These are phyloP conservation scores for Astreopora myriophthalma DNA, from an alignment of 64 coral and sea anemone genomes.

Conservation along the genomic window DNA sequence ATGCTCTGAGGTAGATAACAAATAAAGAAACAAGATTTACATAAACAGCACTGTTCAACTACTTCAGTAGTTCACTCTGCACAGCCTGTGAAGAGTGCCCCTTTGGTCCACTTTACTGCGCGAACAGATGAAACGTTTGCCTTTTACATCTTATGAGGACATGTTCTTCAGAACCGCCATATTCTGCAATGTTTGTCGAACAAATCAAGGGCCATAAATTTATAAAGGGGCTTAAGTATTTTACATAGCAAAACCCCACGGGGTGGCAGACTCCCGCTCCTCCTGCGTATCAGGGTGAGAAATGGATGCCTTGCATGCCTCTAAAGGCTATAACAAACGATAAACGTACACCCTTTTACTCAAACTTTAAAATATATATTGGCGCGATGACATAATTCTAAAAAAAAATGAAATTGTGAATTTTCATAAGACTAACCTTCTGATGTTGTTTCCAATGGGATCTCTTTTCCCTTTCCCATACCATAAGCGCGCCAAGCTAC, in stretches of 20 bases:
- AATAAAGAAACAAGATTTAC: constrained; percentile 12
- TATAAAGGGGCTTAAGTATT: background rate
- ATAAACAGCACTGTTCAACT: background rate
- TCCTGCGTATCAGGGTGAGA: no score
- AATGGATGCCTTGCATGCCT: no score
- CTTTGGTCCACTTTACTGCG: background rate
- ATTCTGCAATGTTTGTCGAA: background rate
- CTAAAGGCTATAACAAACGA: no score
- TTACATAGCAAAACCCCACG: background rate
- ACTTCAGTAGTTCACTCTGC: background rate
- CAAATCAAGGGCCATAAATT: background rate
- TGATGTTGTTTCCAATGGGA: background rate
- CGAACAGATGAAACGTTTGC: background rate
- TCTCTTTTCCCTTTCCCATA: constrained; percentile 24
- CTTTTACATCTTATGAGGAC: no score
- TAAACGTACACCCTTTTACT: no score
- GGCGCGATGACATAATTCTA: no score
- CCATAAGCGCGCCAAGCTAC: background rate
- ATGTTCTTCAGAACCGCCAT: no score
- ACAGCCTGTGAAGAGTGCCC: no score
- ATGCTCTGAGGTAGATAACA: background rate
- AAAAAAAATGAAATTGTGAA: background rate
- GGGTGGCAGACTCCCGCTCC: no score
- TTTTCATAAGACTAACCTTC: background rate
- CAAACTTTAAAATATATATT: no score